Percentiles rank a stretch among this genome's conserved stretches.
Evolutionary conservation across 2,888 invertebrate species (phyloP).

Genomic region (Eupithecia subfuscata): DNA sequence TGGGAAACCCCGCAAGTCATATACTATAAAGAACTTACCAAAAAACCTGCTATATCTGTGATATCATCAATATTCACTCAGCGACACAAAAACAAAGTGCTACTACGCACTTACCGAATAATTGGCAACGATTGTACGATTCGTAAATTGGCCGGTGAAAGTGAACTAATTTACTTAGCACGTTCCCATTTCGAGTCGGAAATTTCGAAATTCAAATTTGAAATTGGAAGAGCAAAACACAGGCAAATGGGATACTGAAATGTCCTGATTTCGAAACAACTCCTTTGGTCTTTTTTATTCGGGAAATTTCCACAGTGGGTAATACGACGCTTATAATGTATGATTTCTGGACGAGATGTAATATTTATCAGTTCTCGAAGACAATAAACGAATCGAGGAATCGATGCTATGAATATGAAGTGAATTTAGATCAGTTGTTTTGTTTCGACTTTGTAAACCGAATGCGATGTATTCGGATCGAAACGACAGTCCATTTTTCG

Average conservation of each 20-base stretch:
- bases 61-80: slow-evolving; percentile 8
- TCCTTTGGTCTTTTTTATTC: slow-evolving; percentile 56
- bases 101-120: slow-evolving; percentile 45
- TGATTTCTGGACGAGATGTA: slow-evolving; percentile 54
- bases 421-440: slow-evolving; percentile 58
- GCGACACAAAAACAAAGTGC: slow-evolving; percentile 16
- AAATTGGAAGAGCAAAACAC: slow-evolving; percentile 57
- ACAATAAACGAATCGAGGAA: slow-evolving; percentile 68
- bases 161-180: slow-evolving; percentile 65
- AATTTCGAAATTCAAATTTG: slow-evolving; percentile 65
- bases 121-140: slow-evolving; percentile 47
- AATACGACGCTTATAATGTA: neutral
- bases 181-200: slow-evolving; percentile 59
- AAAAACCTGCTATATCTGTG: neutral
- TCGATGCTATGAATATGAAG: slow-evolving; percentile 73
- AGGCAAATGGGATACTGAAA: slow-evolving; percentile 40
- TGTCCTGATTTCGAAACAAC: slow-evolving; percentile 60
- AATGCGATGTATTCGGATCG: neutral
- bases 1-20: neutral
- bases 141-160: slow-evolving; percentile 63
- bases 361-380: slow-evolving; percentile 74
- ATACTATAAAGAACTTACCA: neutral
- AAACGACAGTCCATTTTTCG: neutral
- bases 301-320: slow-evolving; percentile 56
- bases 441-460: neutral